phyloP scores from a whole-genome alignment of 1,140 invertebrate genomes.

The Cyclargus thomasi region DNA sequence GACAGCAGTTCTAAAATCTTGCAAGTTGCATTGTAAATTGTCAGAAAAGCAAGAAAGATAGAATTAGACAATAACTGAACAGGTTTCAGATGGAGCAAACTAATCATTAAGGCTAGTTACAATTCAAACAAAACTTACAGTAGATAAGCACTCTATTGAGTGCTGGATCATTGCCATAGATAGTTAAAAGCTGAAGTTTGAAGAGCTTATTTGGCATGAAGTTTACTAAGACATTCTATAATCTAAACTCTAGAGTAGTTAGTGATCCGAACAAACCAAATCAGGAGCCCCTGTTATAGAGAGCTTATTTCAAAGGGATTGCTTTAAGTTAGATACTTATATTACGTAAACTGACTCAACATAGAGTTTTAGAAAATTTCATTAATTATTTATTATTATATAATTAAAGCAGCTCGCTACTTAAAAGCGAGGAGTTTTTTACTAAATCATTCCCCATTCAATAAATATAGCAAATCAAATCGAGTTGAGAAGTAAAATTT shows the following conservation, averaged over 20 bases:
- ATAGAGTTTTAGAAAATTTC: no score
- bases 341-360: no score
- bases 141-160: neutral
- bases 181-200: neutral
- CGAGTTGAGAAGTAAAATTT: neutral
- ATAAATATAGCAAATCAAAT: neutral
- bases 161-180: neutral
- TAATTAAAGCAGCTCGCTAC: neutral
- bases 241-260: no score
- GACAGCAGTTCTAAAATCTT: no score
- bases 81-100: no score
- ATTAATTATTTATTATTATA: neutral
- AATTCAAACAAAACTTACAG: neutral
- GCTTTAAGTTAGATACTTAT: no score
- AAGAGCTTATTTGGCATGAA: neutral
- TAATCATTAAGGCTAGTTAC: neutral
- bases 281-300: no score
- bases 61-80: no score
- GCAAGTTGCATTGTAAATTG: no score
- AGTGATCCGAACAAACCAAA: no score
- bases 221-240: neutral
- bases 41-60: no score
- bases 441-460: neutral
- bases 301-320: no score
- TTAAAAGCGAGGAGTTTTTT: neutral